A percentile compares a stretch with the other conserved stretches of the same genome.
phyloP scores from a whole-genome alignment of 2,888 invertebrate genomes.

The Nysson spinosus region DNA sequence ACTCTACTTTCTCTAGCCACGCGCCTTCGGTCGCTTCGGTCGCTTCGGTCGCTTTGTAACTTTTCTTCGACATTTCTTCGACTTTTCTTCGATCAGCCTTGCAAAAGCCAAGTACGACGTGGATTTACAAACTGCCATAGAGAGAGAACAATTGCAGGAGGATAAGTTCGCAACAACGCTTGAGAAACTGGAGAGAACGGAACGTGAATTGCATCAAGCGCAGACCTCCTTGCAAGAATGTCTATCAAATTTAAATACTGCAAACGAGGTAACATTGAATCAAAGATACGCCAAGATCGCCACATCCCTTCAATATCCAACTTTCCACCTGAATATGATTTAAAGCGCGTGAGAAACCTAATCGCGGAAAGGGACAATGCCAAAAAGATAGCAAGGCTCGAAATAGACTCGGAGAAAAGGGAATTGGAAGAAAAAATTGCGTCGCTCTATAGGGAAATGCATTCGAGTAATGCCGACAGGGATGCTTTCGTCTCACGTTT shows the following conservation, averaged over 20 bases:
- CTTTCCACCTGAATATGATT: no score
- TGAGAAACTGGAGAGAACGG: constrained; percentile 80
- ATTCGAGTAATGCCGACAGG: constrained; percentile 80
- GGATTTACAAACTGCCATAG: constrained; percentile 84
- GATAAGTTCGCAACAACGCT: constrained; percentile 83
- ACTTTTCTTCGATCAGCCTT: constrained; percentile 78
- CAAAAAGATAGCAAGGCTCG: constrained; percentile 81
- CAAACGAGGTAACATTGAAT: constrained; percentile 85
- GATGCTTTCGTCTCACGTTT: constrained; percentile 89
- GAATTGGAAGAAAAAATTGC: constrained; percentile 79
- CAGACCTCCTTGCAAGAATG: no score
- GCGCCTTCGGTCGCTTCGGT: constrained; percentile 16
- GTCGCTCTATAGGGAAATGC: constrained; percentile 79
- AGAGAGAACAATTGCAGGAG: constrained; percentile 83
- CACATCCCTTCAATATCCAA: no score
- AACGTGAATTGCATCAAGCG: constrained; percentile 82
- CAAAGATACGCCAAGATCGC: no score
- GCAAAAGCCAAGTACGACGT: constrained; percentile 87
- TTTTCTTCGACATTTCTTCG: background rate
- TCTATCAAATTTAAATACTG: constrained; percentile 82
- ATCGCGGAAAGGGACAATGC: constrained; percentile 80
- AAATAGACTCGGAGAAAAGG: constrained; percentile 83
- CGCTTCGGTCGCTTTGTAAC: background rate
- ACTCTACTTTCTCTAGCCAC: background rate
- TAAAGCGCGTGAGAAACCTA: constrained; percentile 79